Conservation (phyloP, 2,888 invertebrate genomes). For the Trilocha varians region DNA sequence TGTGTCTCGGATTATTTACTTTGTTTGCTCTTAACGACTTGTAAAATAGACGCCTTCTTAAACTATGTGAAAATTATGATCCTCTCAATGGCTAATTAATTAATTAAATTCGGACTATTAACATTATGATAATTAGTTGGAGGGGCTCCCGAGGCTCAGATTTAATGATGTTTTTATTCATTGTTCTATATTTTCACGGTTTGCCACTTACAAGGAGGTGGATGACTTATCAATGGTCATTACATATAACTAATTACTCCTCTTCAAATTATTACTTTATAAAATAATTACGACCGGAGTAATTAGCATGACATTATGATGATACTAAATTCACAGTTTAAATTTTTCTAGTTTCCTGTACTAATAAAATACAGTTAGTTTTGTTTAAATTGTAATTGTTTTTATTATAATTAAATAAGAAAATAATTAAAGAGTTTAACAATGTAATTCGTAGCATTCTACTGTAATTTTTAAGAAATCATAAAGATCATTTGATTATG, state of each 20-base stretch:
- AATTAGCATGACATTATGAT: not conserved
- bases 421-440: too few species aligned
- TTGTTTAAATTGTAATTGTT: too few species aligned
- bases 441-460: too few species aligned
- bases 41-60: conserved; percentile 5
- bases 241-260: not conserved
- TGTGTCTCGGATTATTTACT: not conserved
- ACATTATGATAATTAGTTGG: conserved; percentile 2
- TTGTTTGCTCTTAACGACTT: conserved; percentile 6
- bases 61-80: conserved; percentile 7
- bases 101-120: conserved; percentile 2
- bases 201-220: conserved; percentile 13
- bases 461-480: too few species aligned
- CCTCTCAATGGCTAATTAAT: conserved; percentile 5
- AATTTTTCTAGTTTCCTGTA: not conserved
- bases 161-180: not conserved
- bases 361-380: too few species aligned
- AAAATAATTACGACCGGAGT: not conserved
- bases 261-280: not conserved
- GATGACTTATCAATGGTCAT: not conserved
- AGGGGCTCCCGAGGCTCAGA: not conserved
- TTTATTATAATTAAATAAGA: too few species aligned
- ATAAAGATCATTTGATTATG: too few species aligned
- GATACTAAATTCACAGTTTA: not conserved
- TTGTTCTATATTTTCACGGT: conserved; percentile 17